Percentiles rank a stretch among this genome's conserved stretches.
These are phyloP conservation scores for Rhaphigaster nebulosa DNA, from an alignment of 2,888 invertebrate species.

Conservation along the genomic window DNA sequence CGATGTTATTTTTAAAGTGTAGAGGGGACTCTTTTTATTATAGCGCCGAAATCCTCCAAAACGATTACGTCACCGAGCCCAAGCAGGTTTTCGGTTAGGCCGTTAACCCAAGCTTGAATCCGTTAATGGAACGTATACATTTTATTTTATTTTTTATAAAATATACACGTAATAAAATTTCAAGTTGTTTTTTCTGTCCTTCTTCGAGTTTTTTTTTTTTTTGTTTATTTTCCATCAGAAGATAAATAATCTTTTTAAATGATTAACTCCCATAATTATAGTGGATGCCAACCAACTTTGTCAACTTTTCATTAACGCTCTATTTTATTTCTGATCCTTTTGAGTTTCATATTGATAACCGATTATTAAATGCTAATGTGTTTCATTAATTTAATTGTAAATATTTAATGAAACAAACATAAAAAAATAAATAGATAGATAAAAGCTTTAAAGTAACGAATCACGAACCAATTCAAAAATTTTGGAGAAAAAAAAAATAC, in stretches of 20 bases:
- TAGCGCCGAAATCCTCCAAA: background rate
- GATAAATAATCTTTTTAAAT: background rate
- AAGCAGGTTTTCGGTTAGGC: conserved; percentile 26
- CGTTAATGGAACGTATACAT: conserved; percentile 20
- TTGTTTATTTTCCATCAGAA: background rate
- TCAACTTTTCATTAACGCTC: background rate
- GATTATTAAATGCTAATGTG: background rate
- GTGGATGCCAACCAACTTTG: background rate
- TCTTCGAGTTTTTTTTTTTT: background rate
- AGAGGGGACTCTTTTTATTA: background rate
- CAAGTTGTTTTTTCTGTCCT: background rate
- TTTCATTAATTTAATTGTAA: background rate
- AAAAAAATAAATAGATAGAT: no score
- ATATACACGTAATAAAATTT: conserved; percentile 33
- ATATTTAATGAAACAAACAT: background rate
- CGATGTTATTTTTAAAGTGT: background rate
- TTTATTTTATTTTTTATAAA: conserved; percentile 11
- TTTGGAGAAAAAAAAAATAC: no score
- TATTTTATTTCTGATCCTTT: background rate
- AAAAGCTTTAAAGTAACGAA: no score
- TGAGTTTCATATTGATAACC: background rate
- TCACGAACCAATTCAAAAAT: no score
- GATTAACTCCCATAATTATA: background rate
- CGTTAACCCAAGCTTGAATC: conserved; percentile 25
- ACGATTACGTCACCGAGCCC: background rate